Evolutionary conservation across 1,140 invertebrate genomes (phyloP), one percentile per base, ranked within the genome.

Genomic region (Rhagoletis pomonella): DNA sequence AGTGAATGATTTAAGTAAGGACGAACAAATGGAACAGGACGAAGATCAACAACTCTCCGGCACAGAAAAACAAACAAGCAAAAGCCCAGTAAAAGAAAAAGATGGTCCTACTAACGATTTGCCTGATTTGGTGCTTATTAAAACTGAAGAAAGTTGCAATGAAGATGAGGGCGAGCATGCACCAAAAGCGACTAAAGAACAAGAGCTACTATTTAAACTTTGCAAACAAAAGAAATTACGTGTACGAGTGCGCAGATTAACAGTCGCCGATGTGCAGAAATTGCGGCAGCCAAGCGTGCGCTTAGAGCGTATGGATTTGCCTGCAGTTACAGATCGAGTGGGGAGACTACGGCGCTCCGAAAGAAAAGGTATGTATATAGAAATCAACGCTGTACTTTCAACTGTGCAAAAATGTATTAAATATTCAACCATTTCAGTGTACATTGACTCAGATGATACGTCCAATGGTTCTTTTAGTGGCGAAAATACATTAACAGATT

Each of bases 211-310:
- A 10, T 10, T 81, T 3, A n/a, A 81, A 19, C 44, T 50, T 50
- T 81, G 14, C 19, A 81, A 12, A 17, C 12, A 10, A 50, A 81
- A 55, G 47, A 81, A 58, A 81, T 29, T 81, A 3, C 17, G 73
- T 14, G 77, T 87, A 4, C 19, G 58, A 58, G 12, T 87, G 47
- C 77, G 62, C 7, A 85, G 60, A 69, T 17, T 87, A 29, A 42
- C 39, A 60, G 44, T 84, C 14, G 19, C 60, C 6, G 87, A 87
- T 87, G 59, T 87, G 1, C 29, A 47, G 7, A 67, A 42, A 59
- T 67, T 87, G 29, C 77, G 87, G 4, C 87, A 87, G 42, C 87
- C 87, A 6, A 85, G 58, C 64, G 47, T 87, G 2, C 81, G 65
- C 39, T 19, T 87, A 6, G 9, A 69, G 55, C 87, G 87, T 17